These are phyloP conservation scores for Struthio camelus DNA, from an alignment of 2,113 vertebrate genomes.

Conservation along the genomic window DNA sequence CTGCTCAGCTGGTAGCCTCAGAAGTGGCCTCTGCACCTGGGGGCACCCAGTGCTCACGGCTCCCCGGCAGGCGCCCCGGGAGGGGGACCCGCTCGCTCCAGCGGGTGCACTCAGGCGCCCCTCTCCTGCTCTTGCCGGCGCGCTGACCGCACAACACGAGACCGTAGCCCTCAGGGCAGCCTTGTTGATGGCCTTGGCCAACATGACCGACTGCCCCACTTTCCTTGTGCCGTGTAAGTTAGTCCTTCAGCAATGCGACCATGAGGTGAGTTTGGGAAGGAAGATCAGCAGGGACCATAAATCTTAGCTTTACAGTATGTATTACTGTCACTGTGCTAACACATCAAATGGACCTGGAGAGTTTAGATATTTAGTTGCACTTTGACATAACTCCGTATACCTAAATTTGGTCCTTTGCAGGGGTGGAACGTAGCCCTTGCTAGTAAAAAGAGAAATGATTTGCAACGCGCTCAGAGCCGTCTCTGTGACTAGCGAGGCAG, in stretches of 20 bases:
- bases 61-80: too few species aligned
- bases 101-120: too few species aligned
- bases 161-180: accelerated
- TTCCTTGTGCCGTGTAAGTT: not conserved
- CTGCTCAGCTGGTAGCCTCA: not conserved
- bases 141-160: not conserved
- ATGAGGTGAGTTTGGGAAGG: not conserved
- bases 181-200: not conserved
- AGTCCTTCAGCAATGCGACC: not conserved
- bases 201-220: not conserved
- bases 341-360: not conserved
- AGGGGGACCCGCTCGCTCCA: too few species aligned
- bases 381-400: accelerated
- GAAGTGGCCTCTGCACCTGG: too few species aligned
- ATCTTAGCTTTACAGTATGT: not conserved
- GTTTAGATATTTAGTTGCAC: accelerated
- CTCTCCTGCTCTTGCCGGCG: not conserved
- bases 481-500: not conserved
- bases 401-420: not conserved
- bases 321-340: not conserved
- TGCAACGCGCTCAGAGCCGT: not conserved
- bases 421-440: not conserved
- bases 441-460: not conserved
- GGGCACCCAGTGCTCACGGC: too few species aligned
- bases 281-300: not conserved